phyloP scores from a whole-genome alignment of 1,140 invertebrate species.

The Sinonovacula constricta region DNA sequence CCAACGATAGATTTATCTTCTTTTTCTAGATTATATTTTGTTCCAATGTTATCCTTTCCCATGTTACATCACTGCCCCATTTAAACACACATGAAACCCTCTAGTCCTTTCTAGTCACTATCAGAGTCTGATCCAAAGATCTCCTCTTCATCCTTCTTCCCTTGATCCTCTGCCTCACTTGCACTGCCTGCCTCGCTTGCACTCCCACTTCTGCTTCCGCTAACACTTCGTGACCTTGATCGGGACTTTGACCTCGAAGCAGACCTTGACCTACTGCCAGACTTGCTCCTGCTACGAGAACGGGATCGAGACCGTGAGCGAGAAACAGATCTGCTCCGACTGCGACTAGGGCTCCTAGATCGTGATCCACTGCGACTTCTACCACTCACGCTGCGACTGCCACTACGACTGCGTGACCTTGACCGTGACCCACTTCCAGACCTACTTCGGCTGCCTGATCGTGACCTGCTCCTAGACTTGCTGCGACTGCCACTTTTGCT shows the following conservation, averaged over 20 bases:
- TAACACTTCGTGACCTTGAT: conserved; percentile 50
- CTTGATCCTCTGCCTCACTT: conserved; percentile 65
- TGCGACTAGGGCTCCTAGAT: not conserved
- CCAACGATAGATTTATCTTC: too few relatives aligned
- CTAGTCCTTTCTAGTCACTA: conserved; percentile 62
- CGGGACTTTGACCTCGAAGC: conserved; percentile 28
- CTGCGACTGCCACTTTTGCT: conserved; percentile 56
- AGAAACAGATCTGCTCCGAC: conserved; percentile 19
- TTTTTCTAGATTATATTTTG: too few relatives aligned
- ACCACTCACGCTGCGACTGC: conserved; percentile 56
- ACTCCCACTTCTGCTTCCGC: conserved; percentile 62
- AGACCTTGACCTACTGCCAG: conserved; percentile 51
- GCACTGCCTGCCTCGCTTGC: conserved; percentile 64
- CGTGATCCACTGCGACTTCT: conserved; percentile 56
- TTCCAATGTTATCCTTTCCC: too few relatives aligned
- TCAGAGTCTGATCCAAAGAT: conserved; percentile 78
- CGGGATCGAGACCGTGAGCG: conserved; percentile 32
- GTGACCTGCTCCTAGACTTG: conserved; percentile 41
- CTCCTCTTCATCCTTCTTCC: conserved; percentile 78
- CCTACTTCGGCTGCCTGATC: conserved; percentile 36
- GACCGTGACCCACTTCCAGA: conserved; percentile 56
- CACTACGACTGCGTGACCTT: conserved; percentile 51
- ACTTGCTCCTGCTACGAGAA: conserved; percentile 50
- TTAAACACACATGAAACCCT: too few relatives aligned
- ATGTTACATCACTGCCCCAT: too few relatives aligned